A percentile compares a stretch with the other conserved stretches of the same genome.
Evolutionary conservation across 1,140 invertebrate genomes (phyloP).

Genomic region (Arion vulgaris): DNA sequence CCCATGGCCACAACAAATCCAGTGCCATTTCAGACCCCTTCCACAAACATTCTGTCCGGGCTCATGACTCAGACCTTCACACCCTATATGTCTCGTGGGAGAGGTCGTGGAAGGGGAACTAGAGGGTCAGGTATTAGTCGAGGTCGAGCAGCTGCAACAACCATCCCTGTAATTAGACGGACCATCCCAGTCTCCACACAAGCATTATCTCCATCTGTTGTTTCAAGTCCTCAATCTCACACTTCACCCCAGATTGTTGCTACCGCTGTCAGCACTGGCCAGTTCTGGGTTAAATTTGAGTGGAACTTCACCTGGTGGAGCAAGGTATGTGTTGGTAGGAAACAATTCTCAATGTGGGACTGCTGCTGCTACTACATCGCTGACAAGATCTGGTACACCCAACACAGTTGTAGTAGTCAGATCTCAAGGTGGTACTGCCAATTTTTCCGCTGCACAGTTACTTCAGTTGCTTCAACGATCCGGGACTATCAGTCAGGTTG

Average conservation of each 20-base stretch:
- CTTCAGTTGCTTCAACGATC: constrained; percentile 31
- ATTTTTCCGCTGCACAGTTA: constrained; percentile 5
- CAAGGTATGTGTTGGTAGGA: not conserved
- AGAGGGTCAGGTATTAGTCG: not conserved
- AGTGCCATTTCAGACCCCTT: not conserved
- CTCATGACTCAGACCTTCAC: constrained; percentile 4
- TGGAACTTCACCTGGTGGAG: not conserved
- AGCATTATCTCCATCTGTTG: not conserved
- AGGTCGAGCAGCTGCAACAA: not conserved
- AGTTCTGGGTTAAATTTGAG: not conserved
- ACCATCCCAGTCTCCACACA: not conserved
- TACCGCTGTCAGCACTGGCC: constrained; percentile 9
- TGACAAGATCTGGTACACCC: not conserved
- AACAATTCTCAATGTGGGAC: not conserved
- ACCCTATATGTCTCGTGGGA: constrained; percentile 1
- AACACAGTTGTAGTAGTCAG: constrained; percentile 28
- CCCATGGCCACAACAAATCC: not conserved
- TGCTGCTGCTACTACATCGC: not conserved
- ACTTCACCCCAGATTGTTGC: constrained; percentile 10
- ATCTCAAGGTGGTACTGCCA: constrained; percentile 9
- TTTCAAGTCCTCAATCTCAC: not conserved
- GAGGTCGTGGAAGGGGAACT: constrained; percentile 11
- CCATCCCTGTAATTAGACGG: not conserved
- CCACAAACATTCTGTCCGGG: not conserved
- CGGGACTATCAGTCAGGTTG: constrained; percentile 13